Evolutionary conservation across 2,888 invertebrate species (phyloP).

Genomic region (Suillia variegata): DNA sequence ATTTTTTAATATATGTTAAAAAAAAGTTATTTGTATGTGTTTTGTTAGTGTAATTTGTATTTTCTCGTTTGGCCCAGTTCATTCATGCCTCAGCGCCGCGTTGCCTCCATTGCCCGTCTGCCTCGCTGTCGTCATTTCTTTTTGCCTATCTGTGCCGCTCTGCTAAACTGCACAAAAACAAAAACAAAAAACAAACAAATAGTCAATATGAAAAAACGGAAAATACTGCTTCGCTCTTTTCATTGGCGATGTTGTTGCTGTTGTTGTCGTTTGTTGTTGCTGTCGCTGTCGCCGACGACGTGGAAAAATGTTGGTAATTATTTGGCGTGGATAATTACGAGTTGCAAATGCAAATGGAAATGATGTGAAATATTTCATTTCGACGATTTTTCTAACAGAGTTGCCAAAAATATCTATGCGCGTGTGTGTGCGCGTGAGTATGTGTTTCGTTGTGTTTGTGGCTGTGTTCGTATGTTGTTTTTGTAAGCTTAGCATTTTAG

Average conservation of each 20-base stretch:
- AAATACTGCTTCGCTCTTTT: too few relatives aligned
- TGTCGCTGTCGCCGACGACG: conserved; percentile 32
- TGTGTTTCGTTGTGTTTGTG: too few relatives aligned
- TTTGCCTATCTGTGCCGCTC: background rate
- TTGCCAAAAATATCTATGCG: conserved; percentile 1
- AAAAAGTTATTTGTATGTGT: too few relatives aligned
- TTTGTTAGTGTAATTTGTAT: too few relatives aligned
- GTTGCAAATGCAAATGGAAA: conserved; percentile 28
- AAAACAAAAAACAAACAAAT: too few relatives aligned
- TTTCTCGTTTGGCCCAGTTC: conserved; percentile 7
- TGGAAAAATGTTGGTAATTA: conserved; percentile 47
- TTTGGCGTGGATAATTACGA: conserved; percentile 43
- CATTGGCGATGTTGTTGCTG: too few relatives aligned
- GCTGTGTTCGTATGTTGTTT: too few relatives aligned
- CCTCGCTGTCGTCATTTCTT: background rate
- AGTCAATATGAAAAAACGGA: too few relatives aligned
- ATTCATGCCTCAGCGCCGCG: background rate
- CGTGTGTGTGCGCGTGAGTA: too few relatives aligned
- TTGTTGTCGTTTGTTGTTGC: conserved; percentile 24
- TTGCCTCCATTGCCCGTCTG: background rate
- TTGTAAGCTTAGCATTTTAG: too few relatives aligned
- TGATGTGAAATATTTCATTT: conserved; percentile 17
- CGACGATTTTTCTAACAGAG: background rate
- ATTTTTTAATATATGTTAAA: too few relatives aligned
- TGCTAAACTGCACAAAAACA: background rate